phyloP scores from a whole-genome alignment of 2,113 vertebrate species.

The Prunella himalayana region DNA sequence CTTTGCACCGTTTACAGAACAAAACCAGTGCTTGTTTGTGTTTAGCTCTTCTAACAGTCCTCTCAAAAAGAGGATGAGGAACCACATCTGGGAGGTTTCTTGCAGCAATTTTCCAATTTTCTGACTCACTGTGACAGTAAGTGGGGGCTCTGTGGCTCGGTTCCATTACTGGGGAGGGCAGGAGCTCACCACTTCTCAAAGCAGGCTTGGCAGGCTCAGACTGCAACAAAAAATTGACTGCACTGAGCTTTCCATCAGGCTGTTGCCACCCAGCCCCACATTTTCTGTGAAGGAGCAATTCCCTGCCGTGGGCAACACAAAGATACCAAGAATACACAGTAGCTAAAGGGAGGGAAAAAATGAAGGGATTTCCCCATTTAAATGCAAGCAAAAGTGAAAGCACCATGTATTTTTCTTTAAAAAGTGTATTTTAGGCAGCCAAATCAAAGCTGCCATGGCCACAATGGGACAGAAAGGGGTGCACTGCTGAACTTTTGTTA shows the following conservation, averaged over 20 bases:
- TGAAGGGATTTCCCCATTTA: neutral
- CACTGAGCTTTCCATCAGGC: neutral
- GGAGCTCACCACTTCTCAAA: neutral
- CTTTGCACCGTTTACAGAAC: rapidly evolving
- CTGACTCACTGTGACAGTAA: neutral
- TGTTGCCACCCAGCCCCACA: neutral
- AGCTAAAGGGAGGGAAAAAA: neutral
- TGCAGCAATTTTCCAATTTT: neutral
- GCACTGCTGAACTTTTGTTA: neutral
- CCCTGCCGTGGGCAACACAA: neutral
- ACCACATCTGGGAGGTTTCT: neutral
- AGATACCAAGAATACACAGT: neutral
- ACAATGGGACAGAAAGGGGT: neutral
- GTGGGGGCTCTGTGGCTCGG: neutral
- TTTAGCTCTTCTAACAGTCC: neutral
- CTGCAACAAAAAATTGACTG: neutral
- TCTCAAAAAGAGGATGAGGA: neutral
- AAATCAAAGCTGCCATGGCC: neutral
- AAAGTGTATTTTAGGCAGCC: neutral
- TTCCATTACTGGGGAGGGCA: neutral
- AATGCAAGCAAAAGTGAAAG: neutral
- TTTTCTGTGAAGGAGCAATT: neutral
- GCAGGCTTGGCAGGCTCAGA: neutral
- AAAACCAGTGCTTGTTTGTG: neutral
- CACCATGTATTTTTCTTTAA: neutral